Conservation (phyloP, 2,797 vertebrate genomes). For the Scolopax rusticola region DNA sequence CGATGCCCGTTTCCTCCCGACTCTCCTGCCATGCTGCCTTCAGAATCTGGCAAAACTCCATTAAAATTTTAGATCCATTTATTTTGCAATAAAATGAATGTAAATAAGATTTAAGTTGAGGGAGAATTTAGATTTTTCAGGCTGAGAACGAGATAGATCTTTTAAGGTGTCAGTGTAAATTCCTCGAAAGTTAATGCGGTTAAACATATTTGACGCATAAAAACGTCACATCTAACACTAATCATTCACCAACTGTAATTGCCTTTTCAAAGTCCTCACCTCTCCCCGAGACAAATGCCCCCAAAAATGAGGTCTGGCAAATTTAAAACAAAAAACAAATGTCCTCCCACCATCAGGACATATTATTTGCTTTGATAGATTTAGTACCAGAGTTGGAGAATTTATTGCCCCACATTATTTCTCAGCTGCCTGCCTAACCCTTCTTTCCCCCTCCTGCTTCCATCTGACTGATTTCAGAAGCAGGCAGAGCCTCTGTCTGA, state of each 20-base stretch:
- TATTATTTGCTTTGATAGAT: constrained; percentile 72
- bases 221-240: constrained; percentile 71
- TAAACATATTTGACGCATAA: constrained; percentile 76
- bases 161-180: constrained; percentile 61
- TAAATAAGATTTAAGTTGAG: constrained; percentile 72
- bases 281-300: constrained; percentile 49
- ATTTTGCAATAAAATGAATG: constrained; percentile 71
- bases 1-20: not conserved
- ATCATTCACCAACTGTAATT: constrained; percentile 75
- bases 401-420: constrained; percentile 39
- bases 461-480: not conserved
- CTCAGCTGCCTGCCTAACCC: constrained; percentile 1
- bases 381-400: constrained; percentile 48
- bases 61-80: constrained; percentile 50
- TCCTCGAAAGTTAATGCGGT: constrained; percentile 73
- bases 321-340: constrained; percentile 66
- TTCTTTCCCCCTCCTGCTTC: not conserved
- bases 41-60: not conserved
- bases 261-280: constrained; percentile 71
- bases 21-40: not conserved
- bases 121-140: constrained; percentile 60
- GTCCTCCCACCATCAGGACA: constrained; percentile 16
- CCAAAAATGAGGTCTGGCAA: constrained; percentile 21
- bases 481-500: not conserved
- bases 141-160: constrained; percentile 50